Conservation (phyloP, 53 echinoderm and acorn worm genomes). For the Zoroaster sp. region DNA sequence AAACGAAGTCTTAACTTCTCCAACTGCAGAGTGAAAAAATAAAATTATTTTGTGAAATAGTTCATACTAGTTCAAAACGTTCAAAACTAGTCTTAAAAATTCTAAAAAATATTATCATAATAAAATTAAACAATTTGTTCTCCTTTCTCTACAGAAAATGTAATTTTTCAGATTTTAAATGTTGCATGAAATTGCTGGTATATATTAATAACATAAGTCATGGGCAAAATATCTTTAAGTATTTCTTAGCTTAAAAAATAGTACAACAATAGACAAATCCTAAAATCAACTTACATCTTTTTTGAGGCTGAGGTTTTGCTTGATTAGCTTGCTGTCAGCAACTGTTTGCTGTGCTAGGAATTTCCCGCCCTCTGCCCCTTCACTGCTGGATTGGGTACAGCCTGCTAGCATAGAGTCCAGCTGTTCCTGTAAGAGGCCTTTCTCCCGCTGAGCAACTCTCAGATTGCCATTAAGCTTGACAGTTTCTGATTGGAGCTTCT, state of each 20-base stretch:
- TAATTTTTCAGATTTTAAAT: too few relatives aligned
- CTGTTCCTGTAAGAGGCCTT: conserved; percentile 60
- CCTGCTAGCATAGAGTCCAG: conserved; percentile 51
- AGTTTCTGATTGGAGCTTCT: conserved; percentile 69
- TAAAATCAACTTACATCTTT: conserved; percentile 64
- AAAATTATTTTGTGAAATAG: neutral
- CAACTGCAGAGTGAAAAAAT: conserved; percentile 40
- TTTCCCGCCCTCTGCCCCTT: conserved; percentile 6
- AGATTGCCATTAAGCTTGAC: conserved; percentile 56
- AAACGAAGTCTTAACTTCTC: conserved; percentile 67
- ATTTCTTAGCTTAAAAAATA: too few relatives aligned
- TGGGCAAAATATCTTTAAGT: too few relatives aligned
- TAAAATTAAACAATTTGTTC: too few relatives aligned
- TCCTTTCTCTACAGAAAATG: too few relatives aligned
- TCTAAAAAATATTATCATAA: too few relatives aligned
- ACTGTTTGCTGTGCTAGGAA: neutral
- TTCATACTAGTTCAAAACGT: too few relatives aligned
- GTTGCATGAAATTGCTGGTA: too few relatives aligned
- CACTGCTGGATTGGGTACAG: conserved; percentile 21
- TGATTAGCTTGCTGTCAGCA: conserved; percentile 38
- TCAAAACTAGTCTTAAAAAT: too few relatives aligned
- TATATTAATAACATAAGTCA: too few relatives aligned
- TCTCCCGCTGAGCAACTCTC: conserved; percentile 63
- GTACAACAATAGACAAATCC: too few relatives aligned
- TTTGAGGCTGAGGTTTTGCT: conserved; percentile 70